Conservation (phyloP, 2,797 vertebrate species). For the Cottoperca gobio region DNA sequence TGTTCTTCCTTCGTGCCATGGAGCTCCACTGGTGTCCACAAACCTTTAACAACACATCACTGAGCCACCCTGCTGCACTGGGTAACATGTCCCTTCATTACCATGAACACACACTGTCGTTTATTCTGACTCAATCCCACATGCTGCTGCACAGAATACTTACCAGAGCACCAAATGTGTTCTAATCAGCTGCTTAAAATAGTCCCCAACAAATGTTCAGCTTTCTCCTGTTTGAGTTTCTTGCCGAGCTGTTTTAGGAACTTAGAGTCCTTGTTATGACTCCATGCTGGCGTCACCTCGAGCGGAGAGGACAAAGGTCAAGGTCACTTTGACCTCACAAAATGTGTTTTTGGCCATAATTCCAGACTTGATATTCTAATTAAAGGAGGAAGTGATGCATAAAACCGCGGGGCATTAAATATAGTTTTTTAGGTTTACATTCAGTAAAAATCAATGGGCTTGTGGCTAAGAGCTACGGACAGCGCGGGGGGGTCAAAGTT, state of each 20-base stretch:
- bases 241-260: not conserved
- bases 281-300: too few species aligned
- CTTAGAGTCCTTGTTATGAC: not conserved
- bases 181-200: constrained; percentile 21
- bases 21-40: not conserved
- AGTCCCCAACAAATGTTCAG: not conserved
- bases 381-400: too few species aligned
- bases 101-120: constrained; percentile 10
- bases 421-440: not conserved
- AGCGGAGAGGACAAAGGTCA: too few species aligned
- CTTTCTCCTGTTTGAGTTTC: not conserved
- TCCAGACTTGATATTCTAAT: too few species aligned
- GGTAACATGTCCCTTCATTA: not conserved
- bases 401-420: too few species aligned
- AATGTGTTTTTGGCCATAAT: too few species aligned
- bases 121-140: not conserved
- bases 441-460: not conserved
- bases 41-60: not conserved
- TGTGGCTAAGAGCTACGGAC: not conserved
- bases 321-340: too few species aligned
- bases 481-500: not conserved
- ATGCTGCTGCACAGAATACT: not conserved
- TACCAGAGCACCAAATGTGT: constrained; percentile 21
- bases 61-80: not conserved
- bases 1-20: not conserved